Evolutionary conservation across 2,797 vertebrate genomes (phyloP), one percentile per base, ranked within the genome.

Genomic region (Gobio occitaniae): DNA sequence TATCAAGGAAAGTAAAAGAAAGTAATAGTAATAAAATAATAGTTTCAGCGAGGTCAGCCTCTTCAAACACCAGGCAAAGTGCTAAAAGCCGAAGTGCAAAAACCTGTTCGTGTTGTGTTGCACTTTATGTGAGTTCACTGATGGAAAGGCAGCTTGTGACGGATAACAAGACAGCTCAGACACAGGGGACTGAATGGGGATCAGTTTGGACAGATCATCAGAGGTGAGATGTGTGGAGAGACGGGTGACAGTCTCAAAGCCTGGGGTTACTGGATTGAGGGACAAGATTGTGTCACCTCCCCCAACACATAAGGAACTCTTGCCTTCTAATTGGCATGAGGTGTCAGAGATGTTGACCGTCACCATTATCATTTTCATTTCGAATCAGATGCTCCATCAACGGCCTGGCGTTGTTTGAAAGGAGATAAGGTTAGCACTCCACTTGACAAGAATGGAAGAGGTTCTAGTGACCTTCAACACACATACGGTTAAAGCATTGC

Each of bases 361-460:
- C 92, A 90, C 87, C 88, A 25, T 50, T 38, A 32, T 84, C 65
- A 32, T 77, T 78, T 78, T 69, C 36, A 36, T 78, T 76, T 65
- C 0, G 2, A 83, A 54, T 72, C 81, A 78, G 75, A 52, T 38
- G 56, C 36, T 44, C 75, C 63, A 75, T 78, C 71, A 63, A 80
- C 54, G 52, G 29, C 29, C 44, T 52, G 29, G 97, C 97, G 97
- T 98, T 98, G 97, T 98, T 98, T 97, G 97, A 99, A 98, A 99
- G 97, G 97, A 99, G 97, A 98, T 97, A 98, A 98, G 97, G 97
- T 98, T 98, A 99, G 97, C 97, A 97, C 97, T 98, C 97, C 97
- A 97, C 97, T 99, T 98, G 97, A 99, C 97, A 99, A 99, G 97
- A 97, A 99, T 98, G 97, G 97, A 99, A 97, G 94, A 95, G 97